phyloP scores from a whole-genome alignment of 2,113 vertebrate genomes.

The Enhydra lutris region DNA sequence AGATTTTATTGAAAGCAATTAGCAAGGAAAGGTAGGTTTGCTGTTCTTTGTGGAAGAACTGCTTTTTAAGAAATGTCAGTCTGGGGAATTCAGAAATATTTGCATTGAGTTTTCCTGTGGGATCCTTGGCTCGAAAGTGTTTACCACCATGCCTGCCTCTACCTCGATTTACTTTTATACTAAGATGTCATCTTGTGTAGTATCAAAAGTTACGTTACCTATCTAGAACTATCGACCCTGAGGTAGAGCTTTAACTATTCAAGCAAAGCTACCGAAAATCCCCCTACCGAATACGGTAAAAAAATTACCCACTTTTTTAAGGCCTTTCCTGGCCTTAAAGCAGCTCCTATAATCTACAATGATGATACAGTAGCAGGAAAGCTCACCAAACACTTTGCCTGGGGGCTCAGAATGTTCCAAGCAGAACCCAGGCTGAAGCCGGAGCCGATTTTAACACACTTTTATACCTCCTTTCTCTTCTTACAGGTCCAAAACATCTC shows the following conservation, averaged over 20 bases:
- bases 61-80: constrained; percentile 5
- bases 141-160: background rate
- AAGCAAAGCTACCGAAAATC: background rate
- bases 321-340: background rate
- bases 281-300: background rate
- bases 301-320: too few relatives aligned
- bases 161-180: background rate
- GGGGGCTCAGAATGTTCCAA: background rate
- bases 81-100: background rate
- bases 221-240: background rate
- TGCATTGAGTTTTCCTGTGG: background rate
- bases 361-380: background rate
- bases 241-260: background rate
- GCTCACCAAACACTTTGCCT: background rate
- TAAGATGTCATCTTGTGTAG: background rate
- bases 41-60: background rate
- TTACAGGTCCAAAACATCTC: constrained; percentile 47
- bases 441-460: background rate
- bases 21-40: constrained; percentile 57
- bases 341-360: background rate
- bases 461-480: background rate
- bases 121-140: background rate
- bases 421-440: background rate
- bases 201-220: constrained; percentile 1
- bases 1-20: constrained; percentile 48